Conservation (phyloP, 2,113 vertebrate genomes). For the Enhydra lutris region DNA sequence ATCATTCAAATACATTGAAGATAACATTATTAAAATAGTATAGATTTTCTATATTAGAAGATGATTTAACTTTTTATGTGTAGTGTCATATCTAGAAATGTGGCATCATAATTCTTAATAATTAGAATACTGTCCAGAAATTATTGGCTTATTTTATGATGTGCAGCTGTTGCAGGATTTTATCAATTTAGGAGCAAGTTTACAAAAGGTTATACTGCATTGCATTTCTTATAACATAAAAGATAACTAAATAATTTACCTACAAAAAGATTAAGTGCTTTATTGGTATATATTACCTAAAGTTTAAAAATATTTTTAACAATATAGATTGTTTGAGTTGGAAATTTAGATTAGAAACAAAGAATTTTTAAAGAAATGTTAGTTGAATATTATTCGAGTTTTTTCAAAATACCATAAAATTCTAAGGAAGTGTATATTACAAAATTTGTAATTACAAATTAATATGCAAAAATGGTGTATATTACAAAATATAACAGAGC, state of each 20-base stretch:
- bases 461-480: background rate
- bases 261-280: background rate
- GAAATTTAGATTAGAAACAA: conserved; percentile 11
- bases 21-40: background rate
- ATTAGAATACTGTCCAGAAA: background rate
- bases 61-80: background rate
- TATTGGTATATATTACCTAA: background rate
- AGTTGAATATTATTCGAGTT: background rate
- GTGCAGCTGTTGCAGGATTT: background rate
- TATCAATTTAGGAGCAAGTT: background rate
- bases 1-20: background rate
- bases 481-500: background rate
- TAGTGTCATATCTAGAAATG: background rate
- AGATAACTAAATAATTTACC: background rate
- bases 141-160: background rate
- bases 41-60: background rate
- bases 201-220: background rate
- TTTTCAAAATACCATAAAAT: background rate
- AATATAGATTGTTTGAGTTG: background rate
- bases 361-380: background rate
- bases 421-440: background rate
- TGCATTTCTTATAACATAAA: background rate
- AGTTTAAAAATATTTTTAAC: background rate
- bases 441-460: background rate
- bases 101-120: background rate